phyloP scores from a whole-genome alignment of 2,888 invertebrate genomes.

The Trissolcus japonicus region DNA sequence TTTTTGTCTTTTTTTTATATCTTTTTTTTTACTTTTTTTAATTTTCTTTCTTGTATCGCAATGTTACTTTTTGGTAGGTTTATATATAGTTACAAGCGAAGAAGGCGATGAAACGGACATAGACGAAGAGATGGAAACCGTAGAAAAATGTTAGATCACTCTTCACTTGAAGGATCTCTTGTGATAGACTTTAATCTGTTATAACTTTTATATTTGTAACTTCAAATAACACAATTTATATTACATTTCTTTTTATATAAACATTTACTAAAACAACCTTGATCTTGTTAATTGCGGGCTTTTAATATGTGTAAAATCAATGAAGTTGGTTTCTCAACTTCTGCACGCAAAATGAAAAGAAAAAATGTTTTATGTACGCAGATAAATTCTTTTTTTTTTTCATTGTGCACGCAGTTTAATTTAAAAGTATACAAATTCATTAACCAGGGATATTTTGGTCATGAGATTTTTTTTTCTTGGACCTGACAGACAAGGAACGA shows the following conservation, averaged over 20 bases:
- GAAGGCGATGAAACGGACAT: slow-evolving; percentile 34
- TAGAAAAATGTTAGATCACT: slow-evolving; percentile 37
- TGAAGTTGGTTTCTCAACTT: too few species aligned
- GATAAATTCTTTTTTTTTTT: too few species aligned
- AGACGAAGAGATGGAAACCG: slow-evolving; percentile 37
- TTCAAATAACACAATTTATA: slow-evolving; percentile 11
- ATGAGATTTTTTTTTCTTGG: too few species aligned
- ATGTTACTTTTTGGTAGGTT: slow-evolving; percentile 13
- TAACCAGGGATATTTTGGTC: too few species aligned
- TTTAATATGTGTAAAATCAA: neutral
- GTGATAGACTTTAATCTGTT: slow-evolving; percentile 9
- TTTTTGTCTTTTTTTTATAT: neutral
- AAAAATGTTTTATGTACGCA: too few species aligned
- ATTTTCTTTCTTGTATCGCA: slow-evolving; percentile 1
- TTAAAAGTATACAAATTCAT: too few species aligned
- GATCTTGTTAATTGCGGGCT: neutral
- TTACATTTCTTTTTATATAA: slow-evolving; percentile 15
- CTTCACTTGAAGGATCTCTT: slow-evolving; percentile 28
- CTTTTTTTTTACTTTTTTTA: neutral
- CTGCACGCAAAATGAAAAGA: too few species aligned
- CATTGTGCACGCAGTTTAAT: too few species aligned
- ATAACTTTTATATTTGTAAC: neutral
- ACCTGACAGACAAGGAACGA: neutral
- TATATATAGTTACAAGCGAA: slow-evolving; percentile 32
- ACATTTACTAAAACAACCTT: slow-evolving; percentile 29